Conservation (phyloP, 2,888 invertebrate genomes). For the Eilema griseolum region DNA sequence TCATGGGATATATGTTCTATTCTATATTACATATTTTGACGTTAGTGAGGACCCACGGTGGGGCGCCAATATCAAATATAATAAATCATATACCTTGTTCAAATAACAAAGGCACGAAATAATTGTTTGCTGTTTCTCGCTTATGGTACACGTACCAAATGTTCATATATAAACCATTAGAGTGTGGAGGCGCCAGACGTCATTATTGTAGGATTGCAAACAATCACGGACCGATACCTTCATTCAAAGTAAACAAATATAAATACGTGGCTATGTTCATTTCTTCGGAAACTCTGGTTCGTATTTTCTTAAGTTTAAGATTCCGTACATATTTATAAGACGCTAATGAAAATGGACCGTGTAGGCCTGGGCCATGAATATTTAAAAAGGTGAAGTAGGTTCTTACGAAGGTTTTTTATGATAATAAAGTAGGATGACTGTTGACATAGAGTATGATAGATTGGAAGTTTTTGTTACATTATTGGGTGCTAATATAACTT, state of each 20-base stretch:
- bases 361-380: constrained; percentile 54
- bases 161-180: constrained; percentile 36
- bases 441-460: constrained; percentile 41
- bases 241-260: constrained; percentile 34
- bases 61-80: constrained; percentile 38
- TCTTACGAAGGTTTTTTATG: constrained; percentile 47
- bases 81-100: constrained; percentile 21
- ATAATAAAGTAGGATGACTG: constrained; percentile 40
- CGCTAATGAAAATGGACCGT: constrained; percentile 58
- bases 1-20: background rate
- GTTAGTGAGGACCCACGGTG: constrained; percentile 27
- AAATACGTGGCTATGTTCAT: constrained; percentile 26
- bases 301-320: constrained; percentile 34
- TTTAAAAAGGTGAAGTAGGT: constrained; percentile 52
- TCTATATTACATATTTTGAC: constrained; percentile 7
- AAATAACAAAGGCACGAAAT: constrained; percentile 22
- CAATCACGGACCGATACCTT: constrained; percentile 40
- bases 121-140: constrained; percentile 28
- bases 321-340: constrained; percentile 53
- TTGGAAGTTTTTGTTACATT: constrained; percentile 21
- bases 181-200: constrained; percentile 29
- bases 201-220: constrained; percentile 42
- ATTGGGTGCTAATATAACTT: background rate
- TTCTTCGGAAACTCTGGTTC: constrained; percentile 16
- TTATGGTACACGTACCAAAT: constrained; percentile 19